Evolutionary conservation across 2,888 invertebrate species (phyloP).

Genomic region (Torymus tubicola): DNA sequence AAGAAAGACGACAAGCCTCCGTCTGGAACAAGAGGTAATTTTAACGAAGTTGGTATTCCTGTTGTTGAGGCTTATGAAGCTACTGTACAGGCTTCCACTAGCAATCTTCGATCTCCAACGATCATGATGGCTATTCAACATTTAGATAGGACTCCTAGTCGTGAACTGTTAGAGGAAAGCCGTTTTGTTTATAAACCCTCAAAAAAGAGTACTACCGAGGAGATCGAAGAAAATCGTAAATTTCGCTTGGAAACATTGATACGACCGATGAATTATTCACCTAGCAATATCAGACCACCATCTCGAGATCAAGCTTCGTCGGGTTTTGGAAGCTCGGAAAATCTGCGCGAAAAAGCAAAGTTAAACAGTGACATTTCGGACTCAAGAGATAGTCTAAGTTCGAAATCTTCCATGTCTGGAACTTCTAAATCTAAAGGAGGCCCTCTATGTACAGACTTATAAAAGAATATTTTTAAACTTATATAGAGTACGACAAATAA

Average conservation of each 20-base stretch:
- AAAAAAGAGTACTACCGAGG: slow-evolving; percentile 16
- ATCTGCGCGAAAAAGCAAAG: slow-evolving; percentile 61
- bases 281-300: slow-evolving; percentile 59
- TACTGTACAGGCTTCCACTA: slow-evolving; percentile 41
- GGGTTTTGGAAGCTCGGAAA: slow-evolving; percentile 68
- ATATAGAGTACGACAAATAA: neutral
- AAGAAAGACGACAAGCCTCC: slow-evolving; percentile 40
- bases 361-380: slow-evolving; percentile 49
- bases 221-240: slow-evolving; percentile 54
- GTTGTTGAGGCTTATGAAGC: slow-evolving; percentile 60
- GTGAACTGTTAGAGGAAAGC: slow-evolving; percentile 30
- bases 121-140: slow-evolving; percentile 48
- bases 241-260: slow-evolving; percentile 53
- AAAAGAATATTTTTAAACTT: slow-evolving; percentile 30
- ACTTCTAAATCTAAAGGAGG: slow-evolving; percentile 57
- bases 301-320: slow-evolving; percentile 68
- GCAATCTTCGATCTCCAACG: slow-evolving; percentile 48
- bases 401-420: slow-evolving; percentile 60
- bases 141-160: slow-evolving; percentile 41
- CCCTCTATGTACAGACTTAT: slow-evolving; percentile 68
- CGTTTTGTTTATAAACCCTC: neutral
- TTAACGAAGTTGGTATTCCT: slow-evolving; percentile 74
- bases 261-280: slow-evolving; percentile 41
- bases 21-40: slow-evolving; percentile 66
- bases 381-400: slow-evolving; percentile 61